Evolutionary conservation across 1,140 invertebrate species (phyloP), one percentile per base, ranked within the genome.

Genomic region (Drosophila erecta): DNA sequence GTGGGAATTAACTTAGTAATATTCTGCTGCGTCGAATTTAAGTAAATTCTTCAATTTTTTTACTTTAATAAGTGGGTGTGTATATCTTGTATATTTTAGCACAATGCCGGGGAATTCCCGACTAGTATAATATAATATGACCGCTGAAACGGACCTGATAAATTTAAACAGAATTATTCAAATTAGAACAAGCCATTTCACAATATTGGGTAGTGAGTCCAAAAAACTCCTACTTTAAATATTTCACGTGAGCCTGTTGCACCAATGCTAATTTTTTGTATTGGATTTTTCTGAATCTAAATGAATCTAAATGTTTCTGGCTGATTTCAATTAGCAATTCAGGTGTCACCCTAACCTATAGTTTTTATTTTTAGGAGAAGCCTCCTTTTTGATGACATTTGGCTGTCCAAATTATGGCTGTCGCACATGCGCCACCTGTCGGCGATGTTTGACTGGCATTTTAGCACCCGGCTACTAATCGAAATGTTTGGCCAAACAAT

Each of bases 281-380:
- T 40, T 8, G 4, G 43, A 20, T 22, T 59, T 41, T 15, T 51
- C 27, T 10, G 37, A 53, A 15, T 40, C 24, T 10, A 17, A 37
- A 50, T n/a, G n/a, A 49, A 38, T 69, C 55, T 83, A 76, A 84
- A 44, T 37, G 35, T 5, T 71, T 67, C 78, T 60, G 51, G 40
- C 44, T 85, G 83, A 87, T 70, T 81, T 85, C 67, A 66, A 87
- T 85, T 85, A 85, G 64, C 64, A 38, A 59, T 55, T 59, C 41
- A 58, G 53, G 79, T 69, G 74, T 43, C 55, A 46, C 56, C 40
- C 15, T 27, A 30, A 30, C 20, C 44, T 46, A 54, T 27, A 30
- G 14, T 12, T 11, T 54, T 54, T 46, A 22, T 38, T 14, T 50
- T 50, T 33, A n/a, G 65, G 38, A 43, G 24, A 15, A 67, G 33